Base-by-base conservation (phyloP, 2,888 invertebrate genomes). In the Carpatolechia fugitivella region DNA sequence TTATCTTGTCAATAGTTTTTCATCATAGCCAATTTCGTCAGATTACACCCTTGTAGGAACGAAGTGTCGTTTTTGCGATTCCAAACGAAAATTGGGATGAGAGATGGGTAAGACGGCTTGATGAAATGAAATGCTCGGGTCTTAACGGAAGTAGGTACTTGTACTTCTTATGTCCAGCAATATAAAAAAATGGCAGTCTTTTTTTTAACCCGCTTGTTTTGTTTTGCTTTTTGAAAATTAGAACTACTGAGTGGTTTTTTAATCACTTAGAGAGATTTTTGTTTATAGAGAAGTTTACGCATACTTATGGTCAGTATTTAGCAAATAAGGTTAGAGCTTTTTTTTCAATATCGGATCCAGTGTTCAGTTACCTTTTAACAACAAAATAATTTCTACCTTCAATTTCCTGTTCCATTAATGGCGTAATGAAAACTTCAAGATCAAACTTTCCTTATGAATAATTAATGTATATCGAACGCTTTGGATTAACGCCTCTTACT, bases 391-490 rank as follows among this genome's bases (percentile, higher is more conserved):
- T 8, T 41, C 29, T 13, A 1, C 29, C 24, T 29, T 13, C 29
- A 44, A 44, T 44, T 44, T 14, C 24, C 29, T 29, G 24, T 44
- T 29, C 13, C 44, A 44, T 44, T 44, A 44, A 29, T 24, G 14
- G 29, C 13, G 18, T 44, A 29, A 44, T 44, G 13, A 29, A 20
- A 44, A 44, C 44, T 29, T 29, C 44, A 29, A 7, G 13, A n/a
- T 20, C 44, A 24, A 44, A 44, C 44, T 44, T 44, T 11, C 44
- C 44, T 20, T 29, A 44, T 44, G 44, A 44, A 44, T 44, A 44
- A 44, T 44, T 20, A 44, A 44, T 44, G 44, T 20, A 44, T 20
- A 44, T 29, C 44, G 44, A 24, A 20, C 24, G 44, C 44, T 41
- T 18, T 18, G 18, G 44, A 29, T 44, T 13, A 44, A 44, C 44